These are phyloP conservation scores for Chloroceryle inda DNA, from an alignment of 2,797 vertebrate species.

Conservation along the genomic window DNA sequence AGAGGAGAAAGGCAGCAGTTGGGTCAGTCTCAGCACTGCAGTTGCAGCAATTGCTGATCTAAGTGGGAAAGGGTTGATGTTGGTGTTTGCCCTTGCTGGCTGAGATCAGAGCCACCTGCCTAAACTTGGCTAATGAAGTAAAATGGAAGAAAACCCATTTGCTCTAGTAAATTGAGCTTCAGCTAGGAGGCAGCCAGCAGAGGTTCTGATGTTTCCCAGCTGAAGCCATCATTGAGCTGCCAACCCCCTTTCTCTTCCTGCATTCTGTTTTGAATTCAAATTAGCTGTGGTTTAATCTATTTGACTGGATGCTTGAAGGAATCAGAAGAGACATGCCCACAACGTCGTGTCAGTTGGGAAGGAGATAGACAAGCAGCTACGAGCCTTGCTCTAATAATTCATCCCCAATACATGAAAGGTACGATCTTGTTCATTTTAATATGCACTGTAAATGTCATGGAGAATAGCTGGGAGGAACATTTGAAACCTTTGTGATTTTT, in stretches of 20 bases:
- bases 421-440: background rate
- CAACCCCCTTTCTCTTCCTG: background rate
- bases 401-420: background rate
- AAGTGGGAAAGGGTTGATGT: background rate
- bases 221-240: background rate
- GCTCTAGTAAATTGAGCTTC: background rate
- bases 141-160: background rate
- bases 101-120: background rate
- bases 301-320: background rate
- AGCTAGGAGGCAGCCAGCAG: background rate
- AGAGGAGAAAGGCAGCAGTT: background rate
- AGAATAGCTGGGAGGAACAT: background rate
- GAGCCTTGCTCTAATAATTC: background rate
- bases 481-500: background rate
- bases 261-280: background rate
- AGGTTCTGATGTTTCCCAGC: background rate
- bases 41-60: background rate
- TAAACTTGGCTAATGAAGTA: background rate
- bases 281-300: background rate
- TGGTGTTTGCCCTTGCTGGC: background rate
- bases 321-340: background rate
- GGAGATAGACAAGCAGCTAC: background rate
- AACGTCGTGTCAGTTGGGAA: background rate
- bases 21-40: background rate
- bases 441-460: background rate